phyloP scores from a whole-genome alignment of 2,797 vertebrate species.

The Amazonetta brasiliensis region DNA sequence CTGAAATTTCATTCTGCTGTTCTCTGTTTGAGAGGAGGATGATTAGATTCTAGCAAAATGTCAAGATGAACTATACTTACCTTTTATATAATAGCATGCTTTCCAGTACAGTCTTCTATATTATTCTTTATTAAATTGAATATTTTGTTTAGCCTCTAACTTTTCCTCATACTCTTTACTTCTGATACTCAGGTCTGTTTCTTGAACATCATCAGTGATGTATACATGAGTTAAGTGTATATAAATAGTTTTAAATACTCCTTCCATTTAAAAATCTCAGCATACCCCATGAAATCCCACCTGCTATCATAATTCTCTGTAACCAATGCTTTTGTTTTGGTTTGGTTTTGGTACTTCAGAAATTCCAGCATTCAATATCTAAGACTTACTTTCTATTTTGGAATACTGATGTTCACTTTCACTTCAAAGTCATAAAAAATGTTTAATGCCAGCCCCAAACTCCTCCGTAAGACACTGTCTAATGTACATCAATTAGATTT shows the following conservation, averaged over 20 bases:
- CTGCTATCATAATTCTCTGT: background rate
- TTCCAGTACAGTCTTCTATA: background rate
- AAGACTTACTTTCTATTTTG: background rate
- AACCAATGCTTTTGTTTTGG: background rate
- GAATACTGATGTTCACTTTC: background rate
- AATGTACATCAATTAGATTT: background rate
- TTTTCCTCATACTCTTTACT: background rate
- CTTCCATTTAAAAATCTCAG: background rate
- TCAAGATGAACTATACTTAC: background rate
- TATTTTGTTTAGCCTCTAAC: background rate
- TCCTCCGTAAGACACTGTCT: background rate
- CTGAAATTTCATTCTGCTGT: background rate
- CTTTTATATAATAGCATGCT: background rate
- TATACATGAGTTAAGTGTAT: background rate
- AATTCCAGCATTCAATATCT: background rate
- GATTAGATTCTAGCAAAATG: conserved; percentile 5
- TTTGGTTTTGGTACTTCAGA: background rate
- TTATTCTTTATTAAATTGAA: background rate
- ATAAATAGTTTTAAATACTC: background rate
- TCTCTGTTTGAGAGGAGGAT: background rate
- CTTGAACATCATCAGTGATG: background rate
- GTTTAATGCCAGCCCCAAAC: background rate
- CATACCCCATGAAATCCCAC: background rate
- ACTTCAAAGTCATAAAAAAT: background rate
- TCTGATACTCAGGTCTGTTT: background rate